Base-by-base conservation (phyloP, 2,113 vertebrate genomes). In the Orientallactaga bullata region DNA sequence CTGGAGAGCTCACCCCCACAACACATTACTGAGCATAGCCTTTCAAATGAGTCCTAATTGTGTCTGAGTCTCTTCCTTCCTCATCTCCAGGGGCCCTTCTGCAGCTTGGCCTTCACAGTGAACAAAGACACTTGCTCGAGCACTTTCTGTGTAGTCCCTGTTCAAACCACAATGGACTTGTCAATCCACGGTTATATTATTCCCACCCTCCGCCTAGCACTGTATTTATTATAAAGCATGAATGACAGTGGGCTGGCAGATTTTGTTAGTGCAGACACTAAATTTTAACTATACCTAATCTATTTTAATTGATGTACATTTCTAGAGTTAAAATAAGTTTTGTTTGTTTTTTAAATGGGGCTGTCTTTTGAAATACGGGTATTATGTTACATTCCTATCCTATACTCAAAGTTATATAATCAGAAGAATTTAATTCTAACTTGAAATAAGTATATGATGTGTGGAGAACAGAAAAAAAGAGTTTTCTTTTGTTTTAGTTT, bases 121-220 rank as follows among this genome's bases (percentile, higher is more conserved):
- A 83, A 96, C 90, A 95, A 95, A 95, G 96, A 84, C 85, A 88
- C 30, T 80, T 39, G 79, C 78, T 92, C 83, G 51, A 37, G 37
- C 65, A 69, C 73, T 89, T 94, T 93, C 74, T 95, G 30, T 84
- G 2, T 26, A 24, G 37, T 92, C 84, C 73, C 88, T 87, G 76
- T 76, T 92, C 71, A 69, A 66, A 73, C 88, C 63, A 97, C 61
- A 96, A 97, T 81, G 86, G 92, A 17, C 88, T 77, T 97, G 96
- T 96, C 97, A 95, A 55, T 95, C 87, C 47, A 21, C 2, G 79
- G 92, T 96, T 96, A 97, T 24, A 39, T n/a, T 93, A 94, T 78
- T 96, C 96, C 92, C 79, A 86, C 86, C 47, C 80, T 92, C 86
- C 79, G 24, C 61, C 69, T 78, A 90, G 58, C 51, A 81, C 79